Evolutionary conservation across 2,797 vertebrate genomes (phyloP).

Genomic region (Botia almorhae): DNA sequence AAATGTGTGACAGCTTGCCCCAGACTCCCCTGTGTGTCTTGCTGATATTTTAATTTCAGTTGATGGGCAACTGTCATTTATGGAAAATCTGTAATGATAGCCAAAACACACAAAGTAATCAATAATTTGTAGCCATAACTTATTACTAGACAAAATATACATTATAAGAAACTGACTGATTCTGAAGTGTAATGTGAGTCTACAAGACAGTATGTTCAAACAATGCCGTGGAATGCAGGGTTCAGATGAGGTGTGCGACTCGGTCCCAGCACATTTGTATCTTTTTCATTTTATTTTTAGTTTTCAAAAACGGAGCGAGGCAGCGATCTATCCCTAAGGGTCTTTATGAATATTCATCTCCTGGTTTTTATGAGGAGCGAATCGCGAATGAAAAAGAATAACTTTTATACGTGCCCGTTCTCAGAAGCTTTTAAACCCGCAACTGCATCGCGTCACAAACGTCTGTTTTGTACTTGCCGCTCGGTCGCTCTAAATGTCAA

Average conservation of each 20-base stretch:
- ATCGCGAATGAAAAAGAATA: slow-evolving; percentile 33
- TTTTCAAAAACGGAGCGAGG: slow-evolving; percentile 44
- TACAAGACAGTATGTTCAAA: slow-evolving; percentile 23
- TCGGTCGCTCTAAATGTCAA: slow-evolving; percentile 26
- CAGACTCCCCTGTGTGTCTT: too few species aligned
- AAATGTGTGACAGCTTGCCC: too few species aligned
- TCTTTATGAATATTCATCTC: slow-evolving; percentile 58
- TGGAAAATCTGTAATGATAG: too few species aligned
- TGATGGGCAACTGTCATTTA: too few species aligned
- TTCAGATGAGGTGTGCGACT: slow-evolving; percentile 43
- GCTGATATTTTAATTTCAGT: too few species aligned
- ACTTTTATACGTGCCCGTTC: slow-evolving; percentile 22
- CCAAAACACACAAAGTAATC: too few species aligned
- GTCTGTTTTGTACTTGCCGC: slow-evolving; percentile 1
- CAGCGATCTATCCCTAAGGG: slow-evolving; percentile 50
- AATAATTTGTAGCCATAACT: not conserved
- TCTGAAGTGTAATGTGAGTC: slow-evolving; percentile 33
- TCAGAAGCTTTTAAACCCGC: slow-evolving; percentile 6
- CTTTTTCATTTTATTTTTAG: slow-evolving; percentile 58
- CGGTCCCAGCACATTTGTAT: slow-evolving; percentile 43
- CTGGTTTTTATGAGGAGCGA: slow-evolving; percentile 48
- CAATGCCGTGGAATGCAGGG: slow-evolving; percentile 15
- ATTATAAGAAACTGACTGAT: slow-evolving; percentile 10
- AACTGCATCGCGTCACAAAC: slow-evolving; percentile 25
- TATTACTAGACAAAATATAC: slow-evolving; percentile 1